Evolutionary conservation across 2,113 vertebrate species (phyloP), one percentile per base, ranked within the genome.

Genomic region (Callocephalon fimbriatum): DNA sequence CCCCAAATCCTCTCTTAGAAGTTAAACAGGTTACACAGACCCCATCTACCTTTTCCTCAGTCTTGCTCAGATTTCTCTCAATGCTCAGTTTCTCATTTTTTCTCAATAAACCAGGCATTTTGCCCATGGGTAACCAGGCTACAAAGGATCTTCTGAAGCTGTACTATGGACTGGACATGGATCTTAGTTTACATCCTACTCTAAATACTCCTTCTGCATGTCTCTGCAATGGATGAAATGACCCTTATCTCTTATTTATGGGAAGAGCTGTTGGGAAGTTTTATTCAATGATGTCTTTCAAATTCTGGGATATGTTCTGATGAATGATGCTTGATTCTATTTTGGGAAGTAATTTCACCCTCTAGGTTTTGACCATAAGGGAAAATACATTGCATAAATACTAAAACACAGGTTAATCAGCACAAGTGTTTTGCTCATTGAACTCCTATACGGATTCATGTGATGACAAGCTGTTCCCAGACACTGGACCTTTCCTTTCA

Each of bases 321-420:
- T 76, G 76, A 65, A 75, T 81, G 88, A 85, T 32, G 65, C 68
- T 92, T 13, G 56, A 45, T 59, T 59, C 73, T 91, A 75, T 85
- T 97, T 95, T 45, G 45, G 77, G 83, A 91, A 95, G 76, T 92
- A 89, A 95, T 94, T 95, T 95, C 70, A 94, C 88, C 70, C 91
- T 93, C 76, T 75, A 79, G 88, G 76, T 93, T 97, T 97, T 61
- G 53, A 45, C 76, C 80, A 32, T 68, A 35, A 82, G 92, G 91
- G 88, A 93, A 84, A 86, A 82, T 13, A 37, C 26, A 29, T 19
- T 38, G 65, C 84, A 78, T 35, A 65, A 94, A 65, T 45, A 45
- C 44, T 45, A 63, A 86, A 90, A 9, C 67, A 54, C 95, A 96
- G 96, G 96, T 95, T 97, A 92, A 96, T 84, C 3, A 17, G 86